These are phyloP conservation scores for Bombylius major DNA, from an alignment of 2,888 invertebrate genomes.

Conservation along the genomic window DNA sequence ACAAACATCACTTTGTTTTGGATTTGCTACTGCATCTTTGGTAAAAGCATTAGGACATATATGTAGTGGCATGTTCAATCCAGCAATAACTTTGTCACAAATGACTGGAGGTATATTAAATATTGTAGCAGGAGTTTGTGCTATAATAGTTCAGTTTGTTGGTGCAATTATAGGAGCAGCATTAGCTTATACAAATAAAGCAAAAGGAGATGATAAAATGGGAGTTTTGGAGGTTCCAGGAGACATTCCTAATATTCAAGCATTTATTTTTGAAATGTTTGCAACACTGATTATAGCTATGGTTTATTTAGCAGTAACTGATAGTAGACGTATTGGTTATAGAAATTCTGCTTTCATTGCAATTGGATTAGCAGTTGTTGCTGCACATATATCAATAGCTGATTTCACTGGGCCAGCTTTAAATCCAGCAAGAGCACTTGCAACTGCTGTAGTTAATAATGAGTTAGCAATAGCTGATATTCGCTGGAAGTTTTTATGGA, in stretches of 20 bases:
- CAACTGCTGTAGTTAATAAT: background rate
- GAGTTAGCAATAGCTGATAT: background rate
- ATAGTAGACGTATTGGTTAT: background rate
- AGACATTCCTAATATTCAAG: background rate
- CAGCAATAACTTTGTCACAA: background rate
- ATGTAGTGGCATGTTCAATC: background rate
- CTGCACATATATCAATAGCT: background rate
- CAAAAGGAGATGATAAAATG: background rate
- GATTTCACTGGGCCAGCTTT: background rate
- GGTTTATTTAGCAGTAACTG: background rate
- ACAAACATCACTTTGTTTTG: background rate
- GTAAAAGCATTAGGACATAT: background rate
- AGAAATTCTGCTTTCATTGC: background rate
- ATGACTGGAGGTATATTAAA: background rate
- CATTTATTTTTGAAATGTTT: background rate
- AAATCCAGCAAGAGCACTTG: background rate
- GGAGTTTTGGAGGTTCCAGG: background rate
- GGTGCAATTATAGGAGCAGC: background rate
- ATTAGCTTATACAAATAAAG: background rate
- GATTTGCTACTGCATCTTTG: background rate
- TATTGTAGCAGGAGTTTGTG: background rate
- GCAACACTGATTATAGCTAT: background rate
- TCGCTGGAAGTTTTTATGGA: background rate
- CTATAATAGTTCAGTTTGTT: background rate
- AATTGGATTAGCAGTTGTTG: background rate